These are phyloP conservation scores for Pelecanus crispus DNA, from an alignment of 2,113 vertebrate species.

Conservation along the genomic window DNA sequence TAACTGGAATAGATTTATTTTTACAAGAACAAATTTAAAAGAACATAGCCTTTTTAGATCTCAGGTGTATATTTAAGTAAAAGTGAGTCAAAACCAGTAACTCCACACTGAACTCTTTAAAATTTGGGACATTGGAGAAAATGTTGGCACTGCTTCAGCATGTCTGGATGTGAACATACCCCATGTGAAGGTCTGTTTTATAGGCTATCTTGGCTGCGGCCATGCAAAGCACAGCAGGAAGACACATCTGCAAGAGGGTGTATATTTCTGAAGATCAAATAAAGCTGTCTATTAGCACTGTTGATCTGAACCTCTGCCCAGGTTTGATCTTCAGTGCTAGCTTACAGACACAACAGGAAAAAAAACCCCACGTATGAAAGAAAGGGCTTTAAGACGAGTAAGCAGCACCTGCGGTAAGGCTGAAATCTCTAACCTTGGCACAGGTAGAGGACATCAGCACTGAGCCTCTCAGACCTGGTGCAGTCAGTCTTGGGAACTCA, in stretches of 20 bases:
- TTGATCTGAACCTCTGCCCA: not conserved
- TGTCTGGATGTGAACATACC: not conserved
- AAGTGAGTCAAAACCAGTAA: not conserved
- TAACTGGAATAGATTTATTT: conserved; percentile 16
- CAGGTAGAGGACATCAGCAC: not conserved
- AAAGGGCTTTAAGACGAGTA: not conserved
- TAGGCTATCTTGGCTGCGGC: not conserved
- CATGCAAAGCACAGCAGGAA: not conserved
- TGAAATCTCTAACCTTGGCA: not conserved
- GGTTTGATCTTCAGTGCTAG: not conserved
- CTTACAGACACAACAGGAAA: not conserved
- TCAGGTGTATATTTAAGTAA: conserved; percentile 42
- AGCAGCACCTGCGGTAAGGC: not conserved
- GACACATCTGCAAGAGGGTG: not conserved
- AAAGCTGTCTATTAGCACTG: not conserved
- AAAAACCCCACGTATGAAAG: not conserved
- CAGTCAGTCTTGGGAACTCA: not conserved
- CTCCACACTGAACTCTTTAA: not conserved
- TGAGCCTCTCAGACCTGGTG: not conserved
- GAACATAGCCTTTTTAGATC: not conserved
- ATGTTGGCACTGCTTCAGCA: not conserved
- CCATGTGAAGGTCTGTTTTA: not conserved
- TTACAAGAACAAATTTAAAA: not conserved
- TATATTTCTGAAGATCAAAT: not conserved
- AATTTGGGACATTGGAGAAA: not conserved